phyloP scores from a whole-genome alignment of 2,888 invertebrate genomes.

The Chrysolina haemoptera region DNA sequence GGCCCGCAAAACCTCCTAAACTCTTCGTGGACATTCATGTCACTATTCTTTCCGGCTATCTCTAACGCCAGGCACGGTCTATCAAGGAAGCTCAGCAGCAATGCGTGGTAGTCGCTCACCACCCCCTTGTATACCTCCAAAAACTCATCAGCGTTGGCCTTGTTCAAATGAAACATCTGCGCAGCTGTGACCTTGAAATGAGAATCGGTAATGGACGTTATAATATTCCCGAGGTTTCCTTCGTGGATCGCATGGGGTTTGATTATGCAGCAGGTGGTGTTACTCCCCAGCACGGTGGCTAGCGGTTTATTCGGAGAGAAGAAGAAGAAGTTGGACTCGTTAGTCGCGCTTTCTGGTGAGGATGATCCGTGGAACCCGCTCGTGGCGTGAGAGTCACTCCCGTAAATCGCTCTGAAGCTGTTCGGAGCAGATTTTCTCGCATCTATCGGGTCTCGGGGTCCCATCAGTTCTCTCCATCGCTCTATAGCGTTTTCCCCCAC shows the following conservation, averaged over 20 bases:
- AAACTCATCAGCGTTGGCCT: constrained; percentile 90
- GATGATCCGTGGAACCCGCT: constrained; percentile 82
- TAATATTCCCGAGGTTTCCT: constrained; percentile 80
- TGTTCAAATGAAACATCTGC: constrained; percentile 84
- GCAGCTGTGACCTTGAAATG: constrained; percentile 85
- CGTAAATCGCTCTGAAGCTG: constrained; percentile 78
- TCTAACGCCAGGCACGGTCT: constrained; percentile 92
- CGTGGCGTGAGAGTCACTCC: constrained; percentile 76
- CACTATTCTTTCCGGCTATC: constrained; percentile 76
- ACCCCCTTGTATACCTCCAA: constrained; percentile 94
- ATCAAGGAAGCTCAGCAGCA: constrained; percentile 88
- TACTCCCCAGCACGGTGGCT: constrained; percentile 74
- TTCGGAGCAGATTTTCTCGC: constrained; percentile 73
- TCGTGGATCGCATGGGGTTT: constrained; percentile 92
- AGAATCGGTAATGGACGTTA: constrained; percentile 79
- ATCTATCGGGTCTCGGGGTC: constrained; percentile 75
- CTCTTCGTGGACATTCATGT: constrained; percentile 75
- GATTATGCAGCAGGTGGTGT: constrained; percentile 86
- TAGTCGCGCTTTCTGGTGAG: constrained; percentile 73
- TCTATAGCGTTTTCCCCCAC: constrained; percentile 80
- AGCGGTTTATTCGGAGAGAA: constrained; percentile 62
- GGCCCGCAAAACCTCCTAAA: constrained; percentile 92
- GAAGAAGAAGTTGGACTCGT: constrained; percentile 76
- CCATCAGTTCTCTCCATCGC: constrained; percentile 75
- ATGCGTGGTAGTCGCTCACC: constrained; percentile 82